Percentiles rank a stretch among this genome's conserved stretches.
phyloP scores from a whole-genome alignment of 2,888 invertebrate species.

The Agriopis leucophaearia region DNA sequence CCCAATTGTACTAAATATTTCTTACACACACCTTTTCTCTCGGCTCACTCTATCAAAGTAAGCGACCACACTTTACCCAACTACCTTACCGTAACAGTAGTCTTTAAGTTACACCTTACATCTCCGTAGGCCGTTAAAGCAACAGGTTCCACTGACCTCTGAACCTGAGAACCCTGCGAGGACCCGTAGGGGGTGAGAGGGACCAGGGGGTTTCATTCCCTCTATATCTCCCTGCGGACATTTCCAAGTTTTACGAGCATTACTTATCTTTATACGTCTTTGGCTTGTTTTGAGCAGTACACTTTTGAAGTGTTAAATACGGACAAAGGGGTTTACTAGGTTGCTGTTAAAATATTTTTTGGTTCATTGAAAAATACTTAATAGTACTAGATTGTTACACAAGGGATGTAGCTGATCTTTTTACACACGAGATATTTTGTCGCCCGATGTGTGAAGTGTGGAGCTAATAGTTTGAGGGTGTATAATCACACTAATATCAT shows the following conservation, averaged over 20 bases:
- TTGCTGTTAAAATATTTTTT: neutral
- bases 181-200: conserved; percentile 10
- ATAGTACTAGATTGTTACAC: no score
- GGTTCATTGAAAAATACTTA: no score
- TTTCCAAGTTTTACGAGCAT: conserved; percentile 35
- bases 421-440: no score
- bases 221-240: conserved; percentile 21
- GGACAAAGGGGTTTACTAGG: neutral
- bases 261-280: conserved; percentile 46
- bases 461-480: no score
- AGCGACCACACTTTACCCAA: conserved; percentile 15
- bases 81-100: conserved; percentile 13
- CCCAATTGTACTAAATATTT: no score
- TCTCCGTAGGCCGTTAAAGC: conserved; percentile 24
- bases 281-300: conserved; percentile 28
- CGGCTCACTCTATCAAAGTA: conserved; percentile 1
- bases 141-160: conserved; percentile 30
- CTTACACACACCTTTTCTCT: neutral
- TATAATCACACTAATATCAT: no score
- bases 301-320: conserved; percentile 24
- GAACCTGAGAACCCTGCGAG: conserved; percentile 9
- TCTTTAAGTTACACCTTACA: conserved; percentile 24
- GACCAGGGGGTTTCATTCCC: conserved; percentile 20
- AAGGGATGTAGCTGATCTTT: no score
- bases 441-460: no score